Evolutionary conservation across 2,113 vertebrate species (phyloP).

Genomic region (Jacana jacana): DNA sequence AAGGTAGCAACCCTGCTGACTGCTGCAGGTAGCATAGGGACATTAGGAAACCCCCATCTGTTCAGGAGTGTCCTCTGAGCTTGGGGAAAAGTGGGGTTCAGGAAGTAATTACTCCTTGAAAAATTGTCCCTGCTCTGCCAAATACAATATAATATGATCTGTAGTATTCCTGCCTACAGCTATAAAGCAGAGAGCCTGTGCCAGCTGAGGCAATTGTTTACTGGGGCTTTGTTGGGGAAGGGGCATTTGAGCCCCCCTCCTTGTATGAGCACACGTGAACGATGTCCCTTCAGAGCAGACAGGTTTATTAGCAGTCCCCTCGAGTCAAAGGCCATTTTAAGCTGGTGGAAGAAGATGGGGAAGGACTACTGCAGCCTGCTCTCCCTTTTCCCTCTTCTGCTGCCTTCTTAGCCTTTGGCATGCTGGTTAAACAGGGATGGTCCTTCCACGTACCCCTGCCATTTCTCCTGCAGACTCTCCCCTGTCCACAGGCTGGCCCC

Average conservation of each 20-base stretch:
- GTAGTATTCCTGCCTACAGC: not conserved
- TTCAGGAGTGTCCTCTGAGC: not conserved
- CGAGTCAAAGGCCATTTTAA: not conserved
- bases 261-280: not conserved
- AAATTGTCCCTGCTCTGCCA: constrained; percentile 1
- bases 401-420: not conserved
- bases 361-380: not conserved
- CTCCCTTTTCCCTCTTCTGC: not conserved
- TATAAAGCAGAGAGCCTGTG: not conserved
- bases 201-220: not conserved
- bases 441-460: not conserved
- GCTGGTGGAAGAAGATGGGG: not conserved
- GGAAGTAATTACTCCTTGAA: not conserved
- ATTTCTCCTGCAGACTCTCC: not conserved
- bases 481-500: not conserved
- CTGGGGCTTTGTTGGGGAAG: not conserved
- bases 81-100: not conserved
- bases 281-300: not conserved
- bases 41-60: not conserved
- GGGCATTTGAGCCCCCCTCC: not conserved
- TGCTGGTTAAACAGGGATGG: not conserved
- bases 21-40: not conserved
- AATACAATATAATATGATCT: not conserved
- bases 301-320: not conserved
- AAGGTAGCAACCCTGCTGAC: not conserved